Base-by-base conservation (phyloP, 2,888 invertebrate genomes). In the Lamellibrachia columna region DNA sequence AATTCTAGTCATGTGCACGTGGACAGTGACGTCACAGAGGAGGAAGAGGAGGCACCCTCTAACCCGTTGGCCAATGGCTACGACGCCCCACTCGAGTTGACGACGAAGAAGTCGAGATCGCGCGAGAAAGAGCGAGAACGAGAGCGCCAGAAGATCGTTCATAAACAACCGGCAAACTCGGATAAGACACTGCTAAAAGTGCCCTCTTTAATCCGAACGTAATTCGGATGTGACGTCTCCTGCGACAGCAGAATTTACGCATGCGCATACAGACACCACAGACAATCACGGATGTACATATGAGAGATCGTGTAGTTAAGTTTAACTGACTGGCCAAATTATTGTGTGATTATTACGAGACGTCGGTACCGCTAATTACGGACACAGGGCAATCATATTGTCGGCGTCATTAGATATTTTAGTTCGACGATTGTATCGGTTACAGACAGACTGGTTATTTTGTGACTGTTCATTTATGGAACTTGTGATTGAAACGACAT, bases 81-180 rank as follows among this genome's bases (percentile, higher is more conserved):
- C 55, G 91, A 91, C 53, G 53, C 52, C 53, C 91, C 92, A 3
- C 92, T 92, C 4, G 92, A 92, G 40, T 55, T 92, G 92, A 92
- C 92, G 60, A 92, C 92, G 52, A 90, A 60, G 92, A 58, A 55
- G 40, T 75, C 75, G 15, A 52, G 92, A 90, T 22, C 52, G 28
- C 40, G 92, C 28, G 55, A 92, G 90, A 58, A 52, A 52, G 92
- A 92, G 90, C 53, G 55, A 60, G 92, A 75, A 75, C 52, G 53
- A 91, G 91, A 91, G 53, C 91, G 91, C 40, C 52, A 22, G 15
- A 91, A 91, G 53, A 91, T 40, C 15, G 75, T 75, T 22, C 75
- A 75, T n/a, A 75, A 75, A 75, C 75, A 11, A 22, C 75, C 15
- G 75, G 6, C 75, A 75, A 75, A 75, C 75, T 75, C 75, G 15